Percentiles rank a stretch among this genome's conserved stretches.
Evolutionary conservation across 2,888 invertebrate genomes (phyloP).

Genomic region (Drosophila austrosaltans): DNA sequence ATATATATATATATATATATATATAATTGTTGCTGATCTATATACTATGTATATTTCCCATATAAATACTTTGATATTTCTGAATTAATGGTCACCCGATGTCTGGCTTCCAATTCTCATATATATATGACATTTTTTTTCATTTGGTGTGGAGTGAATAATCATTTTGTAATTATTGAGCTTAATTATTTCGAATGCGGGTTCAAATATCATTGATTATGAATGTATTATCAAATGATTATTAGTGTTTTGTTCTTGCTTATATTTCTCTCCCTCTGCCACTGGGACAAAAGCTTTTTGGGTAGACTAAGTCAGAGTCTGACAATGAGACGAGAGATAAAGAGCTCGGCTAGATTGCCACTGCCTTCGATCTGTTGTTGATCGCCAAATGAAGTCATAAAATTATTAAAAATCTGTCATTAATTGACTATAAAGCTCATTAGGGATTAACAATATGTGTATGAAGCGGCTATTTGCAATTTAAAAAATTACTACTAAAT

Average conservation of each 20-base stretch:
- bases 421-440: slow-evolving; percentile 74
- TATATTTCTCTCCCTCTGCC: slow-evolving; percentile 13
- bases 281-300: slow-evolving; percentile 1
- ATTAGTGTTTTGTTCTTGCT: slow-evolving; percentile 35
- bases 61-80: background rate
- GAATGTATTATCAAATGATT: slow-evolving; percentile 38
- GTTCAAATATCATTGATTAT: slow-evolving; percentile 64
- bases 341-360: slow-evolving; percentile 25
- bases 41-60: too few relatives aligned
- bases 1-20: too few relatives aligned
- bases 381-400: slow-evolving; percentile 67
- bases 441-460: slow-evolving; percentile 57
- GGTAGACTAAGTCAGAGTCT: slow-evolving; percentile 1
- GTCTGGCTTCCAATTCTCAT: background rate
- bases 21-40: too few relatives aligned
- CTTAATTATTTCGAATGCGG: slow-evolving; percentile 50
- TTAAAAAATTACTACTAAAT: slow-evolving; percentile 2
- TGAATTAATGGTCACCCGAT: background rate
- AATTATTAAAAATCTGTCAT: slow-evolving; percentile 71
- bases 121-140: background rate
- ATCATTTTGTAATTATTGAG: slow-evolving; percentile 49
- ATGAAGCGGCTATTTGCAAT: slow-evolving; percentile 50
- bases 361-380: slow-evolving; percentile 18
- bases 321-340: slow-evolving; percentile 31
- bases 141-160: slow-evolving; percentile 30